Evolutionary conservation across 2,113 vertebrate species (phyloP).

Genomic region (Halcyon malimbica): DNA sequence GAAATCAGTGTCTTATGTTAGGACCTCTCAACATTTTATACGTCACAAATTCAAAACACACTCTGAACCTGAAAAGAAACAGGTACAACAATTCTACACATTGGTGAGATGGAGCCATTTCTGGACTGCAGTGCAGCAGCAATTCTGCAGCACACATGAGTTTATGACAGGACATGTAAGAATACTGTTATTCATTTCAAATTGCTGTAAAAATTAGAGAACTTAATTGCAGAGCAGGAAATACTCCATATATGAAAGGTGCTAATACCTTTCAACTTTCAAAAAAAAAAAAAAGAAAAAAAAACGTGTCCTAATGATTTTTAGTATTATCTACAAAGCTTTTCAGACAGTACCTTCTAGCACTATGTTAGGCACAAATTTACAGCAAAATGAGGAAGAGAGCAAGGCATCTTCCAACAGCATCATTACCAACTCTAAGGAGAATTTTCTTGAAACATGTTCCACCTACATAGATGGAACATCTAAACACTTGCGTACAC

Average conservation of each 20-base stretch:
- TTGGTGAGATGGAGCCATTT: neutral
- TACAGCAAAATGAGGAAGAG: neutral
- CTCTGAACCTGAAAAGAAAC: neutral
- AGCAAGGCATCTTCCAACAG: neutral
- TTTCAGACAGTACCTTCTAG: neutral
- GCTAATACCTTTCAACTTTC: slow-evolving; percentile 11
- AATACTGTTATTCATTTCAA: slow-evolving; percentile 49
- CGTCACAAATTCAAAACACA: neutral
- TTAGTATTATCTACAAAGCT: neutral
- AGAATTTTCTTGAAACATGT: neutral
- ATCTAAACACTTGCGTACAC: neutral
- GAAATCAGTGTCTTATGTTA: neutral
- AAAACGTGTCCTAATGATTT: neutral
- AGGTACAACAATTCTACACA: neutral
- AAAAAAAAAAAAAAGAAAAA: neutral
- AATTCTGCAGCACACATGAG: slow-evolving; percentile 5
- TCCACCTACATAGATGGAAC: neutral
- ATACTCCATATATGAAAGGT: slow-evolving; percentile 38
- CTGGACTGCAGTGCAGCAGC: neutral
- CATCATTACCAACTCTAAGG: neutral
- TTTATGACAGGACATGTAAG: slow-evolving; percentile 37
- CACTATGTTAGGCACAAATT: neutral
- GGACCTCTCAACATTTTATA: neutral
- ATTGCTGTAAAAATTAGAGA: slow-evolving; percentile 46
- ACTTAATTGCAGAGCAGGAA: slow-evolving; percentile 52